These are phyloP conservation scores for Schizaphis graminum DNA, from an alignment of 2,888 invertebrate species.

Conservation along the genomic window DNA sequence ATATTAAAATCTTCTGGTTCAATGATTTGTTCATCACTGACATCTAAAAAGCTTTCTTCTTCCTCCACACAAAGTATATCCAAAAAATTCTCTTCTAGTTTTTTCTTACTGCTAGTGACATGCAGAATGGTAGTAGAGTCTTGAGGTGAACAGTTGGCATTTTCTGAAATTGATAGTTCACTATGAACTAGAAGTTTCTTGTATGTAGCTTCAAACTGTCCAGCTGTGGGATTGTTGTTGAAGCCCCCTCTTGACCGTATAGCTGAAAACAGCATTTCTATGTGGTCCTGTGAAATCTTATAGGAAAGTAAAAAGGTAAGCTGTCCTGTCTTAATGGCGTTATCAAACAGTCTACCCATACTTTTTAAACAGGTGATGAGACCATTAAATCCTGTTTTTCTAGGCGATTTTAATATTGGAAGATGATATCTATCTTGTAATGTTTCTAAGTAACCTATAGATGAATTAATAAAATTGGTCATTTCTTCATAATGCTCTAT, in stretches of 20 bases:
- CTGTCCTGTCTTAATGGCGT: constrained; percentile 14
- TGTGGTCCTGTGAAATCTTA: no score
- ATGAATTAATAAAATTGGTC: background rate
- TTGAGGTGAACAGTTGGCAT: constrained; percentile 26
- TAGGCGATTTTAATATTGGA: background rate
- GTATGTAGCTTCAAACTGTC: constrained; percentile 23
- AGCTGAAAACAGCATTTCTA: constrained; percentile 22
- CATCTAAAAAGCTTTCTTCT: constrained; percentile 1
- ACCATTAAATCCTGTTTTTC: constrained; percentile 32
- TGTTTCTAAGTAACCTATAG: background rate
- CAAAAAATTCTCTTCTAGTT: background rate
- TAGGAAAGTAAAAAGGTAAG: constrained; percentile 14
- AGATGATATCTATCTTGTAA: background rate
- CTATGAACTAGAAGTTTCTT: constrained; percentile 8
- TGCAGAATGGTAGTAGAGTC: background rate
- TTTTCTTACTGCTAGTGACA: background rate
- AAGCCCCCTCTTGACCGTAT: constrained; percentile 22
- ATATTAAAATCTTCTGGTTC: background rate
- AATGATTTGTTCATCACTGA: background rate
- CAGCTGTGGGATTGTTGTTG: background rate
- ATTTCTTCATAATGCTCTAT: constrained; percentile 18
- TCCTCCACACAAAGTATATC: no score
- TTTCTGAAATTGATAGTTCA: constrained; percentile 24
- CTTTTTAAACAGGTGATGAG: constrained; percentile 1
- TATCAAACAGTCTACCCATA: background rate